Base-by-base conservation (phyloP, 2,797 vertebrate species). In the Myioborus melanocephalus region DNA sequence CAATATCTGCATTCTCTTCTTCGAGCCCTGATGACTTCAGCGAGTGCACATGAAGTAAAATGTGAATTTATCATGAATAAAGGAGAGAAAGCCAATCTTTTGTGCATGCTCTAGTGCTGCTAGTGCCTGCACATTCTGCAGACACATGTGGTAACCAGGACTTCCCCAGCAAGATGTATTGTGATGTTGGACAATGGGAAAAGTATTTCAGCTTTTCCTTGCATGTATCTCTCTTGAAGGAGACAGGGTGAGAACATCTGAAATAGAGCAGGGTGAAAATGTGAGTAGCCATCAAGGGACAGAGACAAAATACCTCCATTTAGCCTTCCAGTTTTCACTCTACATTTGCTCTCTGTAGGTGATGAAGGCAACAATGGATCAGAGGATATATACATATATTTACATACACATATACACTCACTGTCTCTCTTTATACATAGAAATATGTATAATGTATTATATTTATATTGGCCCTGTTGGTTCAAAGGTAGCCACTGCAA, bases 371-470 rank as follows among this genome's bases (percentile, higher is more conserved):
- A 32, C 60, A 73, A n/a, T 1, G 2, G 49, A 63, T 83, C 34
- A 34, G 39, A 53, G 20, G 27, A 34, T 34, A 24, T 34, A 52
- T 6, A 49, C 1, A 12, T 30, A 15, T 15, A 57, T 24, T 8
- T 19, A 10, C 28, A 8, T 19, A 37, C 8, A 37, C 9, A 37
- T 12, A 49, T 7, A 55, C 4, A 56, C 7, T 14, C 15, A 6
- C 8, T 14, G 34, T 16, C 3, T 34, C 1, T 35, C 2, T 32
- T 1, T 20, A 3, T 20, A 12, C 6, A 26, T 19, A 19, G 4
- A 50, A 13, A 44, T 16, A 27, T 23, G 23, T n/a, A 32, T 10
- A 43, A 37, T 39, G 27, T 46, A 35, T 14, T 13, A 24, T 35
- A 50, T 32, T 52, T 52, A 10, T 60, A 30, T 53, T 46, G 12